These are phyloP conservation scores for Cynodonichthys magdalenae DNA, from an alignment of 2,797 vertebrate genomes.

Conservation along the genomic window DNA sequence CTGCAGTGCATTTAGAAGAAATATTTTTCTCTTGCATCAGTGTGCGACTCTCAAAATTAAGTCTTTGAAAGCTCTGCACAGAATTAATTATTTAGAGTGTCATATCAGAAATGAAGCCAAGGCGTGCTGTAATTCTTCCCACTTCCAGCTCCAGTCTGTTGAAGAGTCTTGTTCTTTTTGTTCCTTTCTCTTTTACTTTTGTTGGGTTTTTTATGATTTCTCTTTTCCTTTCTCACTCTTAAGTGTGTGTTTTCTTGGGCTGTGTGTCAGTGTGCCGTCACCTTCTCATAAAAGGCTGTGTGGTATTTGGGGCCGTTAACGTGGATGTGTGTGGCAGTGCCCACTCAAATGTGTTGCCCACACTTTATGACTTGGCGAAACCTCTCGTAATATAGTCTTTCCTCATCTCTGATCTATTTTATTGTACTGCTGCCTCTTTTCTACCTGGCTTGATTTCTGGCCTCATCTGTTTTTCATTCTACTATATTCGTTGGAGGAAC, in stretches of 20 bases:
- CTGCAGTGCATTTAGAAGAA: slow-evolving; percentile 20
- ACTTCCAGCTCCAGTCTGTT: slow-evolving; percentile 24
- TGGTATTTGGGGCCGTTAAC: slow-evolving; percentile 68
- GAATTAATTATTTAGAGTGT: slow-evolving; percentile 55
- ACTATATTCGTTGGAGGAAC: slow-evolving; percentile 4
- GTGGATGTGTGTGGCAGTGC: slow-evolving; percentile 55
- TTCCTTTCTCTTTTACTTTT: slow-evolving; percentile 21
- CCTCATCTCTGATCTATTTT: slow-evolving; percentile 19
- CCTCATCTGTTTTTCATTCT: slow-evolving; percentile 20
- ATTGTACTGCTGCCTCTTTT: slow-evolving; percentile 6
- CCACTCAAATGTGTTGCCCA: slow-evolving; percentile 35
- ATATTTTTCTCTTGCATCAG: slow-evolving; percentile 26
- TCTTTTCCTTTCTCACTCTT: slow-evolving; percentile 14
- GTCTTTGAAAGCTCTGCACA: slow-evolving; percentile 38
- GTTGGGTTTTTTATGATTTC: slow-evolving; percentile 18
- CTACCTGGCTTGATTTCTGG: slow-evolving; percentile 8
- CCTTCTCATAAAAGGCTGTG: slow-evolving; percentile 62
- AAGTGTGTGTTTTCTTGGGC: slow-evolving; percentile 28
- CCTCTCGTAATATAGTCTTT: slow-evolving; percentile 30
- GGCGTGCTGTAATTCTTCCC: slow-evolving; percentile 55
- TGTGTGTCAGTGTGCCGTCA: slow-evolving; percentile 61
- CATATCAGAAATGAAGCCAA: slow-evolving; percentile 39
- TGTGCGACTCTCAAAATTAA: slow-evolving; percentile 10
- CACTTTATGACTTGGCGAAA: slow-evolving; percentile 44
- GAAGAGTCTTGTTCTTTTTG: slow-evolving; percentile 14